Percentiles rank a stretch among this genome's conserved stretches.
Conservation (phyloP, 2,113 vertebrate species). For the Martes martes region DNA sequence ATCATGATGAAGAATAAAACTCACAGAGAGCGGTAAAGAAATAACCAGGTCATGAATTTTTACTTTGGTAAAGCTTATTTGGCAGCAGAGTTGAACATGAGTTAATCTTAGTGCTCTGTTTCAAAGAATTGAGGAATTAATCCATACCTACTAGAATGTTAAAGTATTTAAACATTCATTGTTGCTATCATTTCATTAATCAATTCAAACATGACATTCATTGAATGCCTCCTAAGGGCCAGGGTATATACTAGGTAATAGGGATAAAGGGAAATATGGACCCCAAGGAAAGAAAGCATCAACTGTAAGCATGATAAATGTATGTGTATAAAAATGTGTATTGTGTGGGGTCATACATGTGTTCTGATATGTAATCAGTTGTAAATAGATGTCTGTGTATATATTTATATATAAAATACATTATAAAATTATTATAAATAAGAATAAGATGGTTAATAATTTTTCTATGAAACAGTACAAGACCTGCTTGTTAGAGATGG, state of each 20-base stretch:
- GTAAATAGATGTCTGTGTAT: background rate
- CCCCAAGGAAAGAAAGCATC: background rate
- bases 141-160: background rate
- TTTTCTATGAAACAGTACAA: background rate
- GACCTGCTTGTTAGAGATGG: background rate
- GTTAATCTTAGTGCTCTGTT: background rate
- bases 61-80: slow-evolving; percentile 22
- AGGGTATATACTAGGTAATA: background rate
- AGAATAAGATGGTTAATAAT: background rate
- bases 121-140: background rate
- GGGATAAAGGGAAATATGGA: background rate
- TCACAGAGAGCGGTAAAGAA: background rate
- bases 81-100: slow-evolving; percentile 1
- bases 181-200: background rate
- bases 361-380: background rate
- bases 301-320: background rate
- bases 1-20: slow-evolving; percentile 18
- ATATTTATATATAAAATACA: background rate
- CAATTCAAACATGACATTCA: background rate
- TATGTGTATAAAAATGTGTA: background rate
- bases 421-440: background rate
- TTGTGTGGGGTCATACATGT: background rate
- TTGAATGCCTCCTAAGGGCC: background rate
- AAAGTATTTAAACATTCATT: background rate
- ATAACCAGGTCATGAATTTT: slow-evolving; percentile 40